Evolutionary conservation across 1,140 invertebrate species (phyloP), one percentile per base, ranked within the genome.

Genomic region (Vanessa atalanta): DNA sequence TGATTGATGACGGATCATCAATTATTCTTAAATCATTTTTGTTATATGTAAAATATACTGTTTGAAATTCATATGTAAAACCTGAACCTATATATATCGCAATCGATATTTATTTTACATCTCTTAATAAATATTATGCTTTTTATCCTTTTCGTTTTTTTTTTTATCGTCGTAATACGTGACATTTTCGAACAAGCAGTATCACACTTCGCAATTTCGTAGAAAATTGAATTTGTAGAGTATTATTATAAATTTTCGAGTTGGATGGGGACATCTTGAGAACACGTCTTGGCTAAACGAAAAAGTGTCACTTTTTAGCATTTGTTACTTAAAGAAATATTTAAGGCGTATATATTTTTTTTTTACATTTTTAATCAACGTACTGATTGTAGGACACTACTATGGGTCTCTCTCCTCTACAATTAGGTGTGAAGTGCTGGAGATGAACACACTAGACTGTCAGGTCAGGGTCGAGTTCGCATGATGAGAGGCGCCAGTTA

Each of bases 151-250:
- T 20, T 6, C n/a, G n/a, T 5, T n/a, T 53, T 16, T n/a, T 53
- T 16, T 55, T 61, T 48, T 31, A 8, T 9, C 55, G 26, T 47
- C 37, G 47, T 61, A 61, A 70, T 50, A 70, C 68, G 68, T 70
- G 68, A 61, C 55, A 61, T 63, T 68, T 68, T 61, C 68, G 57
- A 70, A 70, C 55, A 63, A 55, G 9, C 55, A 55, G 57, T 69
- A 70, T 61, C 68, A 55, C 57, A 57, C 47, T 70, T 63, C 15
- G 55, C 68, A 70, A 31, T 70, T 70, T 70, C 55, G 26, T 43
- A 70, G 55, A 70, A 70, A 70, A 70, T 70, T 61, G 68, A 70
- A 70, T 70, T 50, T 70, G 68, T 70, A 48, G 69, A 57, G 23
- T 57, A 70, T 64, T 70, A 70, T 70, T 64, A 70, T 70, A 70